These are phyloP conservation scores for Phanerotoma sp. DNA, from an alignment of 2,888 invertebrate species.

Conservation along the genomic window DNA sequence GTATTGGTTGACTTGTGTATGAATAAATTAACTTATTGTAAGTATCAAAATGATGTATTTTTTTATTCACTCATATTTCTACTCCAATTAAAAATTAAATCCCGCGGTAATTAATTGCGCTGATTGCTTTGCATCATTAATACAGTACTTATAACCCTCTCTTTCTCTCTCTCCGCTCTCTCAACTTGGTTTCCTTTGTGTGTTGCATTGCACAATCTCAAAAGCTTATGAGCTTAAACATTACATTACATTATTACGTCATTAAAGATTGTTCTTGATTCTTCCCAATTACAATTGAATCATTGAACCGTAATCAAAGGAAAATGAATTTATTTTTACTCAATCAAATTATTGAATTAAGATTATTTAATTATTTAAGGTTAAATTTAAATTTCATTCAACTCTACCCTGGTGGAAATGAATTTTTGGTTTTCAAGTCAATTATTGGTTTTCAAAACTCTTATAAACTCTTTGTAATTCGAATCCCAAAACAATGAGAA, in stretches of 20 bases:
- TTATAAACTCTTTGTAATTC: no score
- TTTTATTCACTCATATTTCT: no score
- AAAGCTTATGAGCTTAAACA: not conserved
- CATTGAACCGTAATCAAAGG: slow-evolving; percentile 14
- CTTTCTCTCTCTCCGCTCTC: slow-evolving; percentile 12
- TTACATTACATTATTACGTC: no score
- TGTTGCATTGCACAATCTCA: slow-evolving; percentile 4
- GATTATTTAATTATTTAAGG: not conserved
- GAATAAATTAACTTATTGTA: no score
- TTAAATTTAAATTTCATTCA: no score
- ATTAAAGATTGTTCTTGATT: slow-evolving; percentile 8
- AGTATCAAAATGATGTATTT: no score
- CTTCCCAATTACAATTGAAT: slow-evolving; percentile 20
- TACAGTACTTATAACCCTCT: slow-evolving; percentile 33
- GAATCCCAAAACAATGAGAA: no score
- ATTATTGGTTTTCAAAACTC: no score
- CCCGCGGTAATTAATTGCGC: slow-evolving; percentile 58
- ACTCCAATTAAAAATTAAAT: no score
- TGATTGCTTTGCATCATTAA: slow-evolving; percentile 57
- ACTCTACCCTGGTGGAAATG: no score
- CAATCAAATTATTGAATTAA: not conserved
- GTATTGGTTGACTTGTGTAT: no score
- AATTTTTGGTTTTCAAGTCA: no score
- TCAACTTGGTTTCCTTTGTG: slow-evolving; percentile 1
- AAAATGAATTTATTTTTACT: slow-evolving; percentile 4